Evolutionary conservation across 2,797 vertebrate species (phyloP).

Genomic region (Chiroxiphia lanceolata): DNA sequence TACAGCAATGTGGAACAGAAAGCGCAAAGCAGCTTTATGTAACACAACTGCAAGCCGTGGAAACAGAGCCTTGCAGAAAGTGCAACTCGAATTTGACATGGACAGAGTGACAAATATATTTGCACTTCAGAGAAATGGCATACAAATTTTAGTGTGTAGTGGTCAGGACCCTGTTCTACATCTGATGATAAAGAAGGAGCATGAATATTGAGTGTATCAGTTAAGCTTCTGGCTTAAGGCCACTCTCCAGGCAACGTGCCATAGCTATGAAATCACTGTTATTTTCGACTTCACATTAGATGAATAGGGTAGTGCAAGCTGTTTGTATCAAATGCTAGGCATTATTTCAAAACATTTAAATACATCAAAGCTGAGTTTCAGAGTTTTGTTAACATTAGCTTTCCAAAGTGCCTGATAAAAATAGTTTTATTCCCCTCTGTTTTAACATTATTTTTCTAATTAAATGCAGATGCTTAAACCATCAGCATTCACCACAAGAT

Average conservation of each 20-base stretch:
- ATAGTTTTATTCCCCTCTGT: background rate
- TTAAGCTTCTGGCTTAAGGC: conserved; percentile 31
- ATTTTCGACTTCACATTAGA: conserved; percentile 44
- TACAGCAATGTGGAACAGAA: background rate
- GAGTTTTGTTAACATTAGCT: conserved; percentile 31
- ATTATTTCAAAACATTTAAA: too few species aligned
- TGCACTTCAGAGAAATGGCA: background rate
- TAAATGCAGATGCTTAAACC: conserved; percentile 31
- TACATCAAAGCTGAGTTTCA: too few species aligned
- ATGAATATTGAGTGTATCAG: background rate
- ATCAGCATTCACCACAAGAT: background rate
- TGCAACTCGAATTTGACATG: background rate
- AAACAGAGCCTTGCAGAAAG: background rate
- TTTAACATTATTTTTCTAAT: conserved; percentile 28
- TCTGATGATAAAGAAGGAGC: background rate
- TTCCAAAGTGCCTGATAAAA: conserved; percentile 22
- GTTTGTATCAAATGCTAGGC: too few species aligned
- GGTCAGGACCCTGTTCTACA: background rate
- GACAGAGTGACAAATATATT: background rate
- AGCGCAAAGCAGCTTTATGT: background rate
- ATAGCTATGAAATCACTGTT: conserved; percentile 61
- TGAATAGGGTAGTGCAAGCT: conserved; percentile 36
- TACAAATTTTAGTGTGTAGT: background rate
- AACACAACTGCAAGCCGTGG: conserved; percentile 1
- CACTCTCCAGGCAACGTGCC: conserved; percentile 44